phyloP scores from a whole-genome alignment of 92 coral and sea anemone genomes.

The Siderastrea radians region DNA sequence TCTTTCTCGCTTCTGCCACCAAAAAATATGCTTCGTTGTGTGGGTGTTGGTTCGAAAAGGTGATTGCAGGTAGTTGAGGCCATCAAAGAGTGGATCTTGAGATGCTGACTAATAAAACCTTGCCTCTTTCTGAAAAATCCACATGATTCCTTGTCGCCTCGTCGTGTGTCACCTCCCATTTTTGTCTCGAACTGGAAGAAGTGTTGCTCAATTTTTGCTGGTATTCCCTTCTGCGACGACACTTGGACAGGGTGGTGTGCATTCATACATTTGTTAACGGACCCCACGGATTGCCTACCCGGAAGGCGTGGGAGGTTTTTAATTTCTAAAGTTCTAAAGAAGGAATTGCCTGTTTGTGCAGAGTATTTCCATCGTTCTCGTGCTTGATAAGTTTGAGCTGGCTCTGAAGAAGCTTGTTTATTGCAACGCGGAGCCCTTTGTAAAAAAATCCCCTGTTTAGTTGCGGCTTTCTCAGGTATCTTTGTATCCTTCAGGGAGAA shows the following conservation, averaged over 20 bases:
- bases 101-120: not conserved
- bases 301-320: constrained; percentile 27
- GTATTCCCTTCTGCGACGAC: constrained; percentile 29
- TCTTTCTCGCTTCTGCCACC: not conserved
- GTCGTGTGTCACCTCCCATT: no score
- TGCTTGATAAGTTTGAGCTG: constrained; percentile 38
- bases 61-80: constrained; percentile 1
- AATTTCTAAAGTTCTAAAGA: constrained; percentile 31
- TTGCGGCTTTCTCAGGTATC: constrained; percentile 22
- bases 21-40: not conserved
- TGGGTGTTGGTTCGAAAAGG: not conserved
- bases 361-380: constrained; percentile 42
- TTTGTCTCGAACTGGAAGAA: constrained; percentile 19
- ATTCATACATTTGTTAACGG: constrained; percentile 31
- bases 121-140: not conserved
- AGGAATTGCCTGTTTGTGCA: constrained; percentile 60
- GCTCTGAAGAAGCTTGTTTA: constrained; percentile 31
- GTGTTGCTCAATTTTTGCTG: constrained; percentile 23
- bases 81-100: not conserved
- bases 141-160: not conserved
- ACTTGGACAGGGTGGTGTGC: constrained; percentile 34
- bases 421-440: constrained; percentile 4
- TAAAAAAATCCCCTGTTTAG: constrained; percentile 15
- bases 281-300: constrained; percentile 32
- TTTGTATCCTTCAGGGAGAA: constrained; percentile 4